Conservation (phyloP, 2,888 invertebrate genomes). For the Cephus pygmeus region DNA sequence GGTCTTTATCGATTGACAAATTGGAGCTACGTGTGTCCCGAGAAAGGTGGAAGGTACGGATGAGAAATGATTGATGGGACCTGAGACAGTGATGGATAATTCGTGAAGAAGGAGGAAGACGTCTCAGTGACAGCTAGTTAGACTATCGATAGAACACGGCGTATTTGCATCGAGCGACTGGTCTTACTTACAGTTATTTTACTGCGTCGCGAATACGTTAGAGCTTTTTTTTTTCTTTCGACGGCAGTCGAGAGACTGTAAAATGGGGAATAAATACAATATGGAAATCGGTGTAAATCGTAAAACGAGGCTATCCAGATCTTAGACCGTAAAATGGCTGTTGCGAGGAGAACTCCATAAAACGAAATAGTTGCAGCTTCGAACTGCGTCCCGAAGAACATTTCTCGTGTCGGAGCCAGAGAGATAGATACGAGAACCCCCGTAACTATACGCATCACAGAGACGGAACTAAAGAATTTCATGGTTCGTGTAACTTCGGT, state of each 20-base stretch:
- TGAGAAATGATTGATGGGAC: neutral
- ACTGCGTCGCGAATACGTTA: neutral
- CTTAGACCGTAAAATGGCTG: slow-evolving; percentile 41
- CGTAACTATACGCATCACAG: neutral
- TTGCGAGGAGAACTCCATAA: slow-evolving; percentile 49
- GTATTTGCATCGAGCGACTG: neutral
- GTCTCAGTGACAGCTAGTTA: neutral
- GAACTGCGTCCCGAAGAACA: slow-evolving; percentile 29
- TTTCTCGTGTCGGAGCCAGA: neutral
- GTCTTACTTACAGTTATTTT: neutral
- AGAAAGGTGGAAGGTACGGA: slow-evolving; percentile 2
- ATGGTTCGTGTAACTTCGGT: neutral
- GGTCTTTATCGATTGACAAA: neutral
- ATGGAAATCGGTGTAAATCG: slow-evolving; percentile 58
- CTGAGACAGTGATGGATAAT: neutral
- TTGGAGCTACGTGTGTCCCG: neutral
- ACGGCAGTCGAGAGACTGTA: slow-evolving; percentile 22
- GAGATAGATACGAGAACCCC: neutral
- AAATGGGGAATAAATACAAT: slow-evolving; percentile 43
- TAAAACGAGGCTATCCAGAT: slow-evolving; percentile 45
- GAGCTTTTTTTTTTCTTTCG: neutral
- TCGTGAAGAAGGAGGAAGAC: neutral
- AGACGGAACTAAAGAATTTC: neutral
- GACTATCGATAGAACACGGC: neutral
- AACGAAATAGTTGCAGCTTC: slow-evolving; percentile 52